Base-by-base conservation (phyloP, 2,113 vertebrate genomes). In the Microtus oregoni region DNA sequence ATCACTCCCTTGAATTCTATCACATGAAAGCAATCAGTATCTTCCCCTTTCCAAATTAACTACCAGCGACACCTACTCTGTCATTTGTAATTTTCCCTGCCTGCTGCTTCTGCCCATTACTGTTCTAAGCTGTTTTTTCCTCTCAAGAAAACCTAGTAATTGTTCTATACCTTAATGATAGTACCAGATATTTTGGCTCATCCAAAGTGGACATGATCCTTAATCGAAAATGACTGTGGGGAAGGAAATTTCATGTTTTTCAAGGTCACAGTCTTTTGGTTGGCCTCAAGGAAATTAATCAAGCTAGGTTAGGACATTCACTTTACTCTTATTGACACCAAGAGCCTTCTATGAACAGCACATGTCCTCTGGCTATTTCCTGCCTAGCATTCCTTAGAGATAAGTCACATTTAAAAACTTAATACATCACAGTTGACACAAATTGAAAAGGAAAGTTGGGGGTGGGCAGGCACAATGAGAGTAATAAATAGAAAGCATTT, bases 371-470 rank as follows among this genome's bases (percentile, higher is more conserved):
- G 63, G 85, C 14, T 79, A 65, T 93, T 89, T 89, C 32, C 30
- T 87, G 73, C 38, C 15, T 32, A 85, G 50, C 11, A 72, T 55
- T 94, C 78, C 76, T 83, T 70, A 81, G 7, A 65, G 70, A 75
- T 88, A 96, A 94, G 26, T 58, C 35, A 93, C 32, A 85, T 92
- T 85, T 90, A 95, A 91, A 83, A 78, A 68, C 85, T 83, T 20
- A 88, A 90, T 78, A 89, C 19, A 65, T 47, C 5, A 30, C 50
- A 72, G 61, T 86, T 72, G 83, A 82, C 47, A 82, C 72, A 90
- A 95, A 76, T 32, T 78, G 5, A 68, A 87, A 86, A 92, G 32
- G 89, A 41, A 24, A 83, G n/a, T 3, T 35, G 52, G 10, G 47
- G 28, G 7, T 0, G 14, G 15, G 12, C 22, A 28, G 1, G 15